These are phyloP conservation scores for Trachelus tabidus DNA, from an alignment of 2,888 invertebrate genomes.

Conservation along the genomic window DNA sequence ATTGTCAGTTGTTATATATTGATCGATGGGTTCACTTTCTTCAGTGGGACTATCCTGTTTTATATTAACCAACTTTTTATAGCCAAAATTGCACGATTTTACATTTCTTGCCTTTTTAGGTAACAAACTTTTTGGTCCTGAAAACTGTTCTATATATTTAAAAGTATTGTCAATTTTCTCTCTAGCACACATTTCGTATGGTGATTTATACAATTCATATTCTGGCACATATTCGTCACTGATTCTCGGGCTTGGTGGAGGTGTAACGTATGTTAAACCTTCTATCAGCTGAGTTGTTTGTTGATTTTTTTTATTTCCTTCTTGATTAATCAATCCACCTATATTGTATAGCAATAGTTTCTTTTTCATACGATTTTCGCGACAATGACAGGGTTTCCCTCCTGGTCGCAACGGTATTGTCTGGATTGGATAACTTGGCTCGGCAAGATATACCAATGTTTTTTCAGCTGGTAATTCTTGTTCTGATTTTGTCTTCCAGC, in stretches of 20 bases:
- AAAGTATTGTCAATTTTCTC: constrained; percentile 25
- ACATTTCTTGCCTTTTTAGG: constrained; percentile 13
- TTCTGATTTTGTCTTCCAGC: constrained; percentile 46
- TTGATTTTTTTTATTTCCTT: constrained; percentile 12
- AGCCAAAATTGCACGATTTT: constrained; percentile 31
- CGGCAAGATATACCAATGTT: constrained; percentile 45
- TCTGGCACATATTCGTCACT: constrained; percentile 57
- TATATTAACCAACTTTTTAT: constrained; percentile 15
- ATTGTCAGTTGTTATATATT: not conserved
- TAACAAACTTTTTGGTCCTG: constrained; percentile 27
- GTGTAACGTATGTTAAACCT: constrained; percentile 46
- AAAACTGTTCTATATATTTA: constrained; percentile 31
- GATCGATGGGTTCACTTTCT: not conserved
- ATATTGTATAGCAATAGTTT: constrained; percentile 45
- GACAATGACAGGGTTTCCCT: constrained; percentile 52
- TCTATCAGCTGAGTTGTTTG: constrained; percentile 42
- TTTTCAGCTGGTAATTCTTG: constrained; percentile 43
- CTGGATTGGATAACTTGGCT: constrained; percentile 40
- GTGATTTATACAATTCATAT: constrained; percentile 47
- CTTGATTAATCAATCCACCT: constrained; percentile 29
- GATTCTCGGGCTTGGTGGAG: constrained; percentile 45
- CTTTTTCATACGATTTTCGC: constrained; percentile 49
- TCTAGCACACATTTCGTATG: constrained; percentile 39
- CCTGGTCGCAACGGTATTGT: constrained; percentile 43
- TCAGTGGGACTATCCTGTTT: constrained; percentile 10